These are phyloP conservation scores for Drosophila phalerata DNA, from an alignment of 2,888 invertebrate species.

Conservation along the genomic window DNA sequence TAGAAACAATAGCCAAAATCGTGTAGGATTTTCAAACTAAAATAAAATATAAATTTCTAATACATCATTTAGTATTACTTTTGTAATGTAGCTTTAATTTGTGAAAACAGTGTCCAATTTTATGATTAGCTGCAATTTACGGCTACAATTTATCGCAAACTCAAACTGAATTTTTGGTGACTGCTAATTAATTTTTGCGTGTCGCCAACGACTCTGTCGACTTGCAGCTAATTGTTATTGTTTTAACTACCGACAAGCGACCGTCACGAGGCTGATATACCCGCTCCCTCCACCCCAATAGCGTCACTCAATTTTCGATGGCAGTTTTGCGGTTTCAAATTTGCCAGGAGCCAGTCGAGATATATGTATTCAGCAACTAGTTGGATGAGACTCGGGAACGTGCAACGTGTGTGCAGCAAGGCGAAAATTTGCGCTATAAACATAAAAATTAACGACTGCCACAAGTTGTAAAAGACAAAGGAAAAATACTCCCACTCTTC, in stretches of 20 bases:
- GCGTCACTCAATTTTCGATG: conserved; percentile 19
- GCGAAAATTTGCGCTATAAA: conserved; percentile 80
- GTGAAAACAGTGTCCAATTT: conserved; percentile 8
- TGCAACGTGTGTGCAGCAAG: conserved; percentile 69
- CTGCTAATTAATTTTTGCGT: conserved; percentile 77
- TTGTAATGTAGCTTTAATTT: conserved; percentile 36
- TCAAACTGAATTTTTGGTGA: conserved; percentile 35
- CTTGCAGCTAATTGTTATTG: conserved; percentile 78
- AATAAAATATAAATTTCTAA: not conserved
- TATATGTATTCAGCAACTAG: not conserved
- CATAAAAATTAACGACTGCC: conserved; percentile 84
- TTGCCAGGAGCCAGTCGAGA: conserved; percentile 4
- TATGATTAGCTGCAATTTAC: conserved; percentile 58
- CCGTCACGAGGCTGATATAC: conserved; percentile 19
- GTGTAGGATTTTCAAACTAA: too few species aligned
- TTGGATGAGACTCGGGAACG: conserved; percentile 30
- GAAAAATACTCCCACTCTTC: conserved; percentile 8
- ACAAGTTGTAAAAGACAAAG: conserved; percentile 83
- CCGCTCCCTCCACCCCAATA: not conserved
- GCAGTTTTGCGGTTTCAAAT: conserved; percentile 48
- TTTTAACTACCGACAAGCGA: conserved; percentile 66
- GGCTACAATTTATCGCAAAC: conserved; percentile 12
- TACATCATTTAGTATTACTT: not conserved
- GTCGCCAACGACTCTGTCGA: conserved; percentile 68
- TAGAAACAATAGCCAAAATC: too few species aligned